These are phyloP conservation scores for Epinotia bilunana DNA, from an alignment of 2,888 invertebrate species.

Conservation along the genomic window DNA sequence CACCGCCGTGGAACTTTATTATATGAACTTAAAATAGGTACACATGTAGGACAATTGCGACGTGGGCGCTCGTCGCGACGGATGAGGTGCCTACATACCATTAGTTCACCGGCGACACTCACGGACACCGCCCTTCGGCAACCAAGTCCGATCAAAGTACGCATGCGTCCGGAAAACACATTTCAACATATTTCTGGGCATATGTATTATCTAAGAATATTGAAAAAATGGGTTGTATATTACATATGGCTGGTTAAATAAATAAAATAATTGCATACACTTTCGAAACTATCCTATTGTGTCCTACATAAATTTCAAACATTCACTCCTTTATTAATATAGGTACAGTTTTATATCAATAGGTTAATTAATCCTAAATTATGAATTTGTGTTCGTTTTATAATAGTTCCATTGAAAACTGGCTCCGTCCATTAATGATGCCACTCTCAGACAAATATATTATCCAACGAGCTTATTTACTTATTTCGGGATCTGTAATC, in stretches of 20 bases:
- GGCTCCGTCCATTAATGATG: background rate
- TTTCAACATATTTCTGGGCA: no score
- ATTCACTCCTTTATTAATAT: background rate
- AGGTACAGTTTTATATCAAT: background rate
- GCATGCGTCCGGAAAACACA: no score
- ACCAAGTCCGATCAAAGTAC: background rate
- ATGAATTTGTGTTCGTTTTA: background rate
- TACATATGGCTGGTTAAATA: no score
- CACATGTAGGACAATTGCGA: constrained; percentile 79
- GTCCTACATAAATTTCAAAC: background rate
- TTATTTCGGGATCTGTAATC: no score
- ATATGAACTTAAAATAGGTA: constrained; percentile 74
- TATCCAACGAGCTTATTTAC: no score
- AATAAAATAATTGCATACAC: no score
- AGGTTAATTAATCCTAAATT: background rate
- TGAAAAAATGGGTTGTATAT: no score
- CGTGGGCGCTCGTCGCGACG: constrained; percentile 61
- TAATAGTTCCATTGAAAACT: background rate
- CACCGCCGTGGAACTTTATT: constrained; percentile 71
- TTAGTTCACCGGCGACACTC: constrained; percentile 67
- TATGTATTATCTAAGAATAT: no score
- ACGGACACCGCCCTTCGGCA: constrained; percentile 16
- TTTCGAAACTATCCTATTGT: no score
- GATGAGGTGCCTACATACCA: constrained; percentile 72
- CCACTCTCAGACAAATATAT: background rate